Evolutionary conservation across 2,888 invertebrate genomes (phyloP).

Genomic region (Acleris literana): DNA sequence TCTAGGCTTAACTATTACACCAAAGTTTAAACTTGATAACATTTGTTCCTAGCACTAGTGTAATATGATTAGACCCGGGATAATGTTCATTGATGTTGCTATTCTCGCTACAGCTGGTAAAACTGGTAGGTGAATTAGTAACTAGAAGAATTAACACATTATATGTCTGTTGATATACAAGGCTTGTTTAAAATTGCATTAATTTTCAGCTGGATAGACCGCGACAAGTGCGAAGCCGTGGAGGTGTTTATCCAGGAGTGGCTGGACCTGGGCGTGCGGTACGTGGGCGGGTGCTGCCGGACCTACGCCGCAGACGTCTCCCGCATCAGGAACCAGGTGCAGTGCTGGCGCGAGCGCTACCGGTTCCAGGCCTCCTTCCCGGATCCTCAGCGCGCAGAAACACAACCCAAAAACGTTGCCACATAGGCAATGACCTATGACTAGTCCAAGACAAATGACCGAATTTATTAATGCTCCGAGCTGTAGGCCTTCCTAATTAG

Average conservation of each 20-base stretch:
- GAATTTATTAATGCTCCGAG: slow-evolving; percentile 30
- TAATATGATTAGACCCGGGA: no score
- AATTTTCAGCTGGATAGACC: slow-evolving; percentile 87
- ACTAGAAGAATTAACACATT: no score
- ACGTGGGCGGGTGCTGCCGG: slow-evolving; percentile 96
- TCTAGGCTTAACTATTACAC: no score
- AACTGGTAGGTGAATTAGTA: no score
- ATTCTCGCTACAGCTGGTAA: no score
- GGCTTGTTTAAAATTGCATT: slow-evolving; percentile 12
- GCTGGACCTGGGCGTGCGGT: slow-evolving; percentile 91
- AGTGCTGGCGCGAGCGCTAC: slow-evolving; percentile 74
- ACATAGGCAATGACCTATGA: slow-evolving; percentile 19
- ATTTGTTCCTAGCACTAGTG: no score
- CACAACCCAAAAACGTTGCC: slow-evolving; percentile 17
- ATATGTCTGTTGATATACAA: not conserved
- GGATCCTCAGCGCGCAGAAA: slow-evolving; percentile 46
- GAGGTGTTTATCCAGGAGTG: slow-evolving; percentile 90
- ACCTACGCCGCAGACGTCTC: slow-evolving; percentile 92
- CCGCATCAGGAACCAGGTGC: slow-evolving; percentile 86
- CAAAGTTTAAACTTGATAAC: no score
- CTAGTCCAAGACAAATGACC: slow-evolving; percentile 32
- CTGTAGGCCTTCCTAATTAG: slow-evolving; percentile 27
- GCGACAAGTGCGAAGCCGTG: slow-evolving; percentile 87
- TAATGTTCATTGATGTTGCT: no score
- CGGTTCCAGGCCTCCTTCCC: slow-evolving; percentile 62